Evolutionary conservation across 2,797 vertebrate species (phyloP), one percentile per base, ranked within the genome.

Genomic region (Pogoniulus pusillus): DNA sequence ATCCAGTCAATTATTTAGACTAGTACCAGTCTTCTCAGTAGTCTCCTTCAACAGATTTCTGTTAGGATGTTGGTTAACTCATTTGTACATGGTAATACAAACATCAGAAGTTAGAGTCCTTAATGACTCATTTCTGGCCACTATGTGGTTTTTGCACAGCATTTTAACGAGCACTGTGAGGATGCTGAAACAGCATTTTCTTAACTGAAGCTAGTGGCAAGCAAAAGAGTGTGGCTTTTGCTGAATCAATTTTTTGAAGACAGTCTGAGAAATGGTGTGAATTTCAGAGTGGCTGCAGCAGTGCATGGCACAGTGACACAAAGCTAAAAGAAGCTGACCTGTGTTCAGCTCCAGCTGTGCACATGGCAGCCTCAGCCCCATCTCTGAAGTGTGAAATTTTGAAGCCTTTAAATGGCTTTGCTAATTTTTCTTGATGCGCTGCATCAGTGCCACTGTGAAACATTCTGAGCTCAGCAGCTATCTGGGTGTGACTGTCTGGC

Each of bases 281-380:
- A 18, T 57, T 71, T 74, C 43, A 35, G 53, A 47, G 76, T 18
- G 39, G 70, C 77, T 62, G 63, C 15, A 4, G 86, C 59, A 54
- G 64, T 4, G 34, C 51, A 77, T 81, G 85, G 58, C 0, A 2
- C 0, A 0, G 41, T 55, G 83, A 62, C 66, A 12, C 0, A 3
- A 4, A 58, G 4, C 62, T 39, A 5, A 58, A 62, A 80, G 80
- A 26, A 59, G 32, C 1, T 69, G 79, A 71, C 64, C 43, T 77
- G 80, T 0, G 0, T 73, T 77, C 0, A 0, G 69, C 69, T 76
- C 71, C 69, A 70, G 69, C 59, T 65, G 51, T 7, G 27, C 4
- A 0, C 19, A 45, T 20, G 63, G 63, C 71, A 82, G 79, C 75
- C 37, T 63, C 79, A 63, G 75, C 82, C 37, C 0, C 0, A 51